Evolutionary conservation across 2,113 vertebrate genomes (phyloP), one percentile per base, ranked within the genome.

Genomic region (Anseranas semipalmata): DNA sequence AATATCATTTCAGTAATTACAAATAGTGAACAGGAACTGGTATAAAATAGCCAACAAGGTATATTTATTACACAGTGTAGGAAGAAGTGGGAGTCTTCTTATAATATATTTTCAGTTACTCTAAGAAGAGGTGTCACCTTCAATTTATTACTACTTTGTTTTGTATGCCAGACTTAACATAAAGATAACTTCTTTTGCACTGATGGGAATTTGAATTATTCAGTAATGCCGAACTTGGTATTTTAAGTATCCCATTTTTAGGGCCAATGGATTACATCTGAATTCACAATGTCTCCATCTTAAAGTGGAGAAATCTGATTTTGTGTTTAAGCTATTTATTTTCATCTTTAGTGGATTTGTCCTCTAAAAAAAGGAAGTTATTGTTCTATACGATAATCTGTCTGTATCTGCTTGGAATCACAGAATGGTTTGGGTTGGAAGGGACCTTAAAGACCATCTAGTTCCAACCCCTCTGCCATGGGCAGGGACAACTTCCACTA

Each of bases 121-220:
- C 39, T 85, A 72, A 92, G 77, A 85, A 66, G 15, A 77, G 9
- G 12, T 87, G 30, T 56, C 78, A 77, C n/a, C 5, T 94, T 84
- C 52, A 67, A 75, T 86, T 93, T 94, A 80, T 75, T 81, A 53
- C 19, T 65, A 33, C 45, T 95, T 91, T 94, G 16, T 56, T 83
- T 86, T 60, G 10, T 68, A 37, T 50, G 28, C 15, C 46, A 94
- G 43, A 84, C 17, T 55, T 76, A 75, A 72, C 24, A 72, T 62
- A 81, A 73, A 68, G 25, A 46, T 65, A 67, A 85, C 32, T 87
- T 82, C 27, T 93, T 77, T 74, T 58, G 30, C 19, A 45, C 16
- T 83, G 10, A 13, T 60, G 45, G 53, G 35, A 79, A 82, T 87
- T 87, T 62, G 70, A 87, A 59, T 84, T 89, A 68, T 67, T 85